These are phyloP conservation scores for Galeruca laticollis DNA, from an alignment of 2,888 invertebrate species.

Conservation along the genomic window DNA sequence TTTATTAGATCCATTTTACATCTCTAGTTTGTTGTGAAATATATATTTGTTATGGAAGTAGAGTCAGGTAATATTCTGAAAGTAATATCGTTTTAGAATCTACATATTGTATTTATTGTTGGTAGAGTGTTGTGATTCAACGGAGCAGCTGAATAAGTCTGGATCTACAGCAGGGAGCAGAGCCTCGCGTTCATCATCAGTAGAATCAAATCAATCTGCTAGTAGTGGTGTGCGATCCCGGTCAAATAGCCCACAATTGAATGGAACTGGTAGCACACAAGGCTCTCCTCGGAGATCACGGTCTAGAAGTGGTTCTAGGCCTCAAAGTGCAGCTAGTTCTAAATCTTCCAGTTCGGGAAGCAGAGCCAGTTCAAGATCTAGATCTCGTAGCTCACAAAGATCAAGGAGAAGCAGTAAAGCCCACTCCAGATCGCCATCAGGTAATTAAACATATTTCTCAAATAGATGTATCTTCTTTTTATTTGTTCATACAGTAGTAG, in stretches of 20 bases:
- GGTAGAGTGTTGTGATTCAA: constrained; percentile 44
- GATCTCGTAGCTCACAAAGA: constrained; percentile 56
- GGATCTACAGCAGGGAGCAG: constrained; percentile 40
- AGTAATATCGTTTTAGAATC: constrained; percentile 7
- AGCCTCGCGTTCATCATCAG: constrained; percentile 55
- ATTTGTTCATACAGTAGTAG: no score
- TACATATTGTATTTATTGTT: constrained; percentile 11
- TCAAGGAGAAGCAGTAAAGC: constrained; percentile 48
- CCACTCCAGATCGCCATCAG: constrained; percentile 53
- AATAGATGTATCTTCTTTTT: no score
- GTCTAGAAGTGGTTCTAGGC: constrained; percentile 53
- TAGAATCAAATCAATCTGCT: constrained; percentile 51
- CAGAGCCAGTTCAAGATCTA: constrained; percentile 49
- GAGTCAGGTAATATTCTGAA: constrained; percentile 45
- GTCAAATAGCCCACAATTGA: constrained; percentile 39
- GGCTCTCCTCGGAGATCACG: constrained; percentile 44
- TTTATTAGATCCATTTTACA: background rate
- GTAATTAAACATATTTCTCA: constrained; percentile 16
- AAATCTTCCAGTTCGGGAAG: constrained; percentile 56
- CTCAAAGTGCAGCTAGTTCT: constrained; percentile 51
- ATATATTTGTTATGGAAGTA: constrained; percentile 40
- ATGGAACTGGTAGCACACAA: constrained; percentile 35
- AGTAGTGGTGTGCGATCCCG: constrained; percentile 38
- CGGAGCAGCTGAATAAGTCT: constrained; percentile 33
- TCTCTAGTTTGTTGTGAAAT: constrained; percentile 2